A percentile compares a stretch with the other conserved stretches of the same genome.
phyloP scores from a whole-genome alignment of 2,888 invertebrate genomes.

The Sepiola atlantica region DNA sequence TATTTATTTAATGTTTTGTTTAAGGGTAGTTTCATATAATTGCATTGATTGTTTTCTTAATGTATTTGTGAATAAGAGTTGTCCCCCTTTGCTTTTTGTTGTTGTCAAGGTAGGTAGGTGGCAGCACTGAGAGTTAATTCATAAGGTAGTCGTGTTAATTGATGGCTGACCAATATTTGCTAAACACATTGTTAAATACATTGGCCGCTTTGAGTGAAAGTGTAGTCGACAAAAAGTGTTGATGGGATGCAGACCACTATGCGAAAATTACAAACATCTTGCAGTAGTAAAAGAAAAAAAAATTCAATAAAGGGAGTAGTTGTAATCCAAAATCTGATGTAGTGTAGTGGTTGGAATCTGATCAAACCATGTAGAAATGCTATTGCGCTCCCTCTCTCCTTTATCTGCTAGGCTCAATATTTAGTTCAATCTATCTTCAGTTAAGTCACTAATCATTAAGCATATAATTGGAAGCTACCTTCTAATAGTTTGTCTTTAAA shows the following conservation, averaged over 20 bases:
- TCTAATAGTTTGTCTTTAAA: not conserved
- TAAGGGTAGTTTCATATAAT: not conserved
- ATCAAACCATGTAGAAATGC: not conserved
- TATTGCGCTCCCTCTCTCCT: not conserved
- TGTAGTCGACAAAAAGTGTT: too few relatives aligned
- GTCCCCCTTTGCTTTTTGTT: too few relatives aligned
- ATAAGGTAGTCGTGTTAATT: too few relatives aligned
- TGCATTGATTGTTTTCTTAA: not conserved
- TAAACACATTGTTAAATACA: too few relatives aligned
- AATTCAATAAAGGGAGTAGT: not conserved
- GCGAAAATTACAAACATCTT: not conserved
- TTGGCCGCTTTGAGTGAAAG: too few relatives aligned
- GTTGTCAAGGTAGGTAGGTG: too few relatives aligned
- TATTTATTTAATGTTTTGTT: not conserved
- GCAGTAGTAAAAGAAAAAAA: not conserved
- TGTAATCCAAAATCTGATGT: not conserved
- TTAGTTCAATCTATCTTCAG: not conserved
- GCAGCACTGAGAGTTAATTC: too few relatives aligned
- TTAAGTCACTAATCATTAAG: not conserved
- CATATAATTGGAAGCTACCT: not conserved
- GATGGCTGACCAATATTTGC: too few relatives aligned
- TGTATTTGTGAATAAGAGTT: too few relatives aligned
- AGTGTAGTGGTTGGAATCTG: not conserved
- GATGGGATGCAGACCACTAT: too few relatives aligned
- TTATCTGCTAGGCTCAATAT: not conserved